Conservation (phyloP, 2,113 vertebrate genomes). For the Toxostoma redivivum region DNA sequence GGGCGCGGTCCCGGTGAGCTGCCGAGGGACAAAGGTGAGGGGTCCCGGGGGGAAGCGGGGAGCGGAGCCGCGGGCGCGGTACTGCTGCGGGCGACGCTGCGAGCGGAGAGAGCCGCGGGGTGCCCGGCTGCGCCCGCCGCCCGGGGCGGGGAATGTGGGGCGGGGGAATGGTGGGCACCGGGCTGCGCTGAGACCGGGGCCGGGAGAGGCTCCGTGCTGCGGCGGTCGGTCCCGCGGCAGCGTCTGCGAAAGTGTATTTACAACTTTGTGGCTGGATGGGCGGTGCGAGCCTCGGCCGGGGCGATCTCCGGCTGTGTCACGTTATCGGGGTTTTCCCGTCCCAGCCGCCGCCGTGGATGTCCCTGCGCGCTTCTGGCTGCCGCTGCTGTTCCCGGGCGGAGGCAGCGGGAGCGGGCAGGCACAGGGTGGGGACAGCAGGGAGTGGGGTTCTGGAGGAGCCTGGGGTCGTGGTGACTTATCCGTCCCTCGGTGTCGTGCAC, state of each 20-base stretch:
- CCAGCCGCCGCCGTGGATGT: background rate
- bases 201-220: background rate
- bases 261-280: background rate
- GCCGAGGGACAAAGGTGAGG: background rate
- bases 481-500: background rate
- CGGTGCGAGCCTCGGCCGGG: background rate
- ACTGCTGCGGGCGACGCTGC: background rate
- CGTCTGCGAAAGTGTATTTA: background rate
- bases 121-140: background rate
- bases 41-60: background rate
- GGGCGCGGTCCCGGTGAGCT: background rate
- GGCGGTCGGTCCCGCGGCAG: background rate
- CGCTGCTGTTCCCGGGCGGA: background rate
- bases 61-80: background rate
- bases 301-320: background rate
- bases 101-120: background rate
- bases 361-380: background rate
- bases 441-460: background rate
- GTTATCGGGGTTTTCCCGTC: background rate
- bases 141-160: background rate
- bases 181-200: background rate
- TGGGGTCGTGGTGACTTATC: background rate
- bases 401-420: background rate
- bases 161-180: background rate
- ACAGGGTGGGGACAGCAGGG: background rate